Base-by-base conservation (phyloP, 1,140 invertebrate species). In the Elysia chlorotica region DNA sequence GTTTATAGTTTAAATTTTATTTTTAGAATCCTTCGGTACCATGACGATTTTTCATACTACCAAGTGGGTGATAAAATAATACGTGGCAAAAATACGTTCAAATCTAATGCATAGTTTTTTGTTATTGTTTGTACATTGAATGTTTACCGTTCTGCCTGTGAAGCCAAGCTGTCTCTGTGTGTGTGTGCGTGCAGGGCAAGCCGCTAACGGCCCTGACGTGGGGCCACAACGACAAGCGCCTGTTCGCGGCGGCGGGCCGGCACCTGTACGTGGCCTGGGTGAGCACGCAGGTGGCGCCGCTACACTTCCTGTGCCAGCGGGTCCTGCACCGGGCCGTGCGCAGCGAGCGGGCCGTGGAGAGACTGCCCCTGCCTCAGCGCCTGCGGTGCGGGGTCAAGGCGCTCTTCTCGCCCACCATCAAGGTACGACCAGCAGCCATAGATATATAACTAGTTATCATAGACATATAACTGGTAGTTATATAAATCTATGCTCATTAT, bases 191-290 rank as follows among this genome's bases (percentile, higher is more conserved):
- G 53, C 78, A 95, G 93, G 91, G 81, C 33, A 86, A 92, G 78
- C 92, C 93, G 4, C 93, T 98, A 41, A 95, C 95, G 38, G 95
- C 96, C 4, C 88, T 99, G 78, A 99, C 96, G 0, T 99, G 96
- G 96, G 97, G 96, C 36, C 97, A 99, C 89, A 97, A 97, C 86
- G 97, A 98, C 82, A 93, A 95, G 76, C 90, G 96, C 2, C 87
- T 99, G 36, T 98, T 99, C 85, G 91, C 99, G 35, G 96, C 96
- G 19, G 96, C 96, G 19, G 97, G 96, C 19, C 89, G 88, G 67
- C 80, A 87, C 66, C 80, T 91, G 90, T 96, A 97, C 85, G 95
- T 97, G 61, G 96, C 96, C 33, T 95, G 96, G 91, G 93, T 99
- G 17, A 83, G 82, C 71, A 92, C 94, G 65, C 91, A 94, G 38